These are phyloP conservation scores for Caenorhabditis sp. DNA, from an alignment of 2,888 invertebrate species.

Conservation along the genomic window DNA sequence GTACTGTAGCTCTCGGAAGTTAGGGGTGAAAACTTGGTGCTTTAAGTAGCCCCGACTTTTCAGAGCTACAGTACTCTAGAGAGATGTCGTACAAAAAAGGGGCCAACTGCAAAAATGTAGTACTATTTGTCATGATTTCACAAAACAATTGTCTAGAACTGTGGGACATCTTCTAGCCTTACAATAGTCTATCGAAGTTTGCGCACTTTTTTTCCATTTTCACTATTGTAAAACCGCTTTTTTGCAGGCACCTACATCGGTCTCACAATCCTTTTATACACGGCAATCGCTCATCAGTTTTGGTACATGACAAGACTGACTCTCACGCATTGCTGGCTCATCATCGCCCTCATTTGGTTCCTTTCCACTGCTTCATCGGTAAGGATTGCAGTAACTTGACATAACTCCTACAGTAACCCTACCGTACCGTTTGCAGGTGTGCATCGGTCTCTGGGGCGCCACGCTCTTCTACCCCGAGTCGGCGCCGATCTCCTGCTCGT, in stretches of 20 bases:
- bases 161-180: no score
- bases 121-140: no score
- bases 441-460: conserved; percentile 72
- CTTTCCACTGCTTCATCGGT: conserved; percentile 69
- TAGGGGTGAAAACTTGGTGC: no score
- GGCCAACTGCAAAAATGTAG: no score
- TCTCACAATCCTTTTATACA: conserved; percentile 71
- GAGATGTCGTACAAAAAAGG: no score
- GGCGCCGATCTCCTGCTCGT: conserved; percentile 72
- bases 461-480: conserved; percentile 74
- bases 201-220: background rate
- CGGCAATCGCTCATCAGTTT: conserved; percentile 73
- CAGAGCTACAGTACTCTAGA: no score
- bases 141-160: no score
- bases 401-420: no score
- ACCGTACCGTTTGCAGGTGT: conserved; percentile 66
- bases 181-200: no score
- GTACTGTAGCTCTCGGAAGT: no score
- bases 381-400: background rate
- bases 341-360: conserved; percentile 71
- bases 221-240: no score
- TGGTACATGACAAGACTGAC: conserved; percentile 68
- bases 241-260: conserved; percentile 70
- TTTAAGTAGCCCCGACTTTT: no score
- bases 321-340: conserved; percentile 64